phyloP scores from a whole-genome alignment of 2,113 vertebrate genomes.

The Paramormyrops kingsleyae region DNA sequence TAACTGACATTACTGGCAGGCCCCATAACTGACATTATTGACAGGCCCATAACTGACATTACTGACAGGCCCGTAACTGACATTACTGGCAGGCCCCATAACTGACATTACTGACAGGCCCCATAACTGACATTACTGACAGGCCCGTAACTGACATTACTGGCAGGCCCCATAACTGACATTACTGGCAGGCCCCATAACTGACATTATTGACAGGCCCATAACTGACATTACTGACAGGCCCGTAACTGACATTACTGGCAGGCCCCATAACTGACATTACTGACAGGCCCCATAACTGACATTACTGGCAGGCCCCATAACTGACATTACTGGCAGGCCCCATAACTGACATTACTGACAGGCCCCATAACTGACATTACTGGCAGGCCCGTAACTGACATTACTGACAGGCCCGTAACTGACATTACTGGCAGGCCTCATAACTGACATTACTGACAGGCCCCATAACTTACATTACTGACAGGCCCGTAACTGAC shows the following conservation, averaged over 20 bases:
- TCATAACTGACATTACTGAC: slow-evolving; percentile 20
- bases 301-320: slow-evolving; percentile 17
- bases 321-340: slow-evolving; percentile 18
- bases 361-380: slow-evolving; percentile 18
- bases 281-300: slow-evolving; percentile 6
- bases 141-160: background rate
- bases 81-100: slow-evolving; percentile 21
- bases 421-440: slow-evolving; percentile 20
- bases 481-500: no score
- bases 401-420: background rate
- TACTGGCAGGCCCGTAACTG: background rate
- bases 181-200: background rate
- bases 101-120: slow-evolving; percentile 16
- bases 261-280: background rate
- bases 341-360: background rate
- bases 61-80: slow-evolving; percentile 5
- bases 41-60: background rate
- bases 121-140: no score
- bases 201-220: background rate
- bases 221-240: background rate
- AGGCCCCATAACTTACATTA: background rate
- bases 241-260: slow-evolving; percentile 18
- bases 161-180: slow-evolving; percentile 7
- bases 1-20: background rate
- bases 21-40: slow-evolving; percentile 22